Base-by-base conservation (phyloP, 1,140 invertebrate species). In the Brachionus rubens region DNA sequence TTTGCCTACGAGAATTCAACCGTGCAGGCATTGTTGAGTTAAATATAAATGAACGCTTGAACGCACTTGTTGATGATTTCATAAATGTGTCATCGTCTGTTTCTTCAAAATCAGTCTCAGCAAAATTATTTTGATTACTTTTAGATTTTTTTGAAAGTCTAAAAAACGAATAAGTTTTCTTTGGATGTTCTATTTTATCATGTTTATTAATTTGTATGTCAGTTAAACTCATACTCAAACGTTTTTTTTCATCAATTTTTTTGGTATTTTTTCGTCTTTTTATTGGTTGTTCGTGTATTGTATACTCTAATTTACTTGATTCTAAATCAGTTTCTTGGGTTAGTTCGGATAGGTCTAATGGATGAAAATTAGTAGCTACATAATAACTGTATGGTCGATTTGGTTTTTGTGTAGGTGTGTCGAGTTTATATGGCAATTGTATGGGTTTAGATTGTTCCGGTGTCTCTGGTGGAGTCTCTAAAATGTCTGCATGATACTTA, bases 281-380 rank as follows among this genome's bases (percentile, higher is more conserved):
- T 3, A 65, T 36, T 12, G 28, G 12, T 36, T 16, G 33, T 43
- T 65, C 40, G 3, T 10, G 21, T 4, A 10, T 65, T 43, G 41
- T 65, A 12, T 41, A 9, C 43, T 59, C n/a, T 33, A 59, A 28
- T 19, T 28, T 6, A 36, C 33, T 36, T 5, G 3, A 3, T 5
- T 36, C 43, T 10, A 7, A 16, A 10, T 65, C 59, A 24, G 59
- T 65, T 43, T 41, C 19, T 24, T 36, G 40, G 10, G 59, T 46
- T 19, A 65, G 4, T 30, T 24, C 12, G 4, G 59, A 65, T 19
- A 72, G 46, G 16, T 72, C 68, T 9, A 72, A 10, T 33, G 68
- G 68, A 72, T 72, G 46, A 54, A 72, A 72, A 33, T 72, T 48
- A 7, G 68, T 72, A 21, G 68, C 68, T 41, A 72, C 50, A 24